phyloP scores from a whole-genome alignment of 2,797 vertebrate species.

The Calcarius lapponicus region DNA sequence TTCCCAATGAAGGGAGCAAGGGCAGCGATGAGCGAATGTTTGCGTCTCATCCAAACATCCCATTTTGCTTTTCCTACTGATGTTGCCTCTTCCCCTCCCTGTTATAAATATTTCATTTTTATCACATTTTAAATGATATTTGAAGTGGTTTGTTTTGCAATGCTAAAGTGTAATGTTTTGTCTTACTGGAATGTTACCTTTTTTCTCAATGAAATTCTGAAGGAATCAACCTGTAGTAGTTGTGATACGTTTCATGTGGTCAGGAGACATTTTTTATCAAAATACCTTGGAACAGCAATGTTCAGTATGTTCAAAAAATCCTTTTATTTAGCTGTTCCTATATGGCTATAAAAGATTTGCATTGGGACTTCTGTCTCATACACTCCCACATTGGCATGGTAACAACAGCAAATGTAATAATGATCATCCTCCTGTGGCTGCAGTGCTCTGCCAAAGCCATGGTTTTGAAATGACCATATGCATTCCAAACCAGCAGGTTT shows the following conservation, averaged over 20 bases:
- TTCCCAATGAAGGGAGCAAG: background rate
- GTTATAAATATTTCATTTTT: background rate
- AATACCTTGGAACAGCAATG: background rate
- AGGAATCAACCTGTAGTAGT: background rate
- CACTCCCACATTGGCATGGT: background rate
- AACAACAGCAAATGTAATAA: background rate
- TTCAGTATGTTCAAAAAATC: background rate
- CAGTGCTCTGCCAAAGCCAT: background rate
- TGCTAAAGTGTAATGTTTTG: background rate
- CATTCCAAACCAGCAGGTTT: background rate
- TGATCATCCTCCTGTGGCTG: background rate
- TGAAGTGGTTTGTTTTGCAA: background rate
- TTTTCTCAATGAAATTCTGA: background rate
- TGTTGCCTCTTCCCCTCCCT: background rate
- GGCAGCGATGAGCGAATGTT: background rate
- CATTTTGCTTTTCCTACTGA: background rate
- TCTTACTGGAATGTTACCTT: background rate
- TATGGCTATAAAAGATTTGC: background rate
- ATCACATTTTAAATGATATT: background rate
- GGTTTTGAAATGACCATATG: conserved; percentile 7
- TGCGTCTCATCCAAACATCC: background rate
- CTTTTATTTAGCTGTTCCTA: background rate
- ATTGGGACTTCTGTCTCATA: background rate
- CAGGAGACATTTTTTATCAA: background rate
- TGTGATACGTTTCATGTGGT: background rate